Evolutionary conservation across 2,113 vertebrate species (phyloP).

Genomic region (Phalacrocorax carbo): DNA sequence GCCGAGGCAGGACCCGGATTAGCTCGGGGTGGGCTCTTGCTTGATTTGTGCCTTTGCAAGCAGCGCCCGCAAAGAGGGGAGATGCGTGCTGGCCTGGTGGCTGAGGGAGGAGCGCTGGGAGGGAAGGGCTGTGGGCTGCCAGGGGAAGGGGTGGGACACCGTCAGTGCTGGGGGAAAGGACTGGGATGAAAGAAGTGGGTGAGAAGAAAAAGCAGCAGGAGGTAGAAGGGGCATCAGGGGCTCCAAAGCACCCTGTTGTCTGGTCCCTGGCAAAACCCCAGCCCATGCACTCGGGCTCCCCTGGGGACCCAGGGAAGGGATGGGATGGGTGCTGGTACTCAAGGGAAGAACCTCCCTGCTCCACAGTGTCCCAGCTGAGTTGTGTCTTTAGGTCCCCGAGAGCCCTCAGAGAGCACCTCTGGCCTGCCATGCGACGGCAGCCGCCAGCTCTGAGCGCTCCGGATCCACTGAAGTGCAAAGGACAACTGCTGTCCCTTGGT

Average conservation of each 20-base stretch:
- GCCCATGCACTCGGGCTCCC: not conserved
- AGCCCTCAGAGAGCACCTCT: not conserved
- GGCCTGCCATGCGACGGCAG: accelerated
- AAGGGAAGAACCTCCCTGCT: not conserved
- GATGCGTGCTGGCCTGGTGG: accelerated
- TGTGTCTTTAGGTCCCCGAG: accelerated
- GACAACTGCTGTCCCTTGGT: too few relatives aligned
- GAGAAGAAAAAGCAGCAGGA: not conserved
- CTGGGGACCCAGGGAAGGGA: not conserved
- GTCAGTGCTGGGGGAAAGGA: not conserved
- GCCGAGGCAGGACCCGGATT: not conserved
- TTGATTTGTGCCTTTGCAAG: too few relatives aligned
- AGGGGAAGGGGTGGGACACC: not conserved
- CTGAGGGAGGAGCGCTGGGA: not conserved
- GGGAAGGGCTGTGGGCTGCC: not conserved
- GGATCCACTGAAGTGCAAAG: not conserved
- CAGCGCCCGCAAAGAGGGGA: accelerated
- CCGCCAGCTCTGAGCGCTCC: not conserved
- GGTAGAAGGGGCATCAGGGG: not conserved
- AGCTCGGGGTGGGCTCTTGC: not conserved
- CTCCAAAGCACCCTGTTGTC: accelerated
- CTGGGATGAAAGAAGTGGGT: not conserved
- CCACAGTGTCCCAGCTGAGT: not conserved
- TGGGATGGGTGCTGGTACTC: not conserved
- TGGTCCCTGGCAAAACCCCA: not conserved